A percentile compares a stretch with the other conserved stretches of the same genome.
Evolutionary conservation across 2,888 invertebrate genomes (phyloP).

Genomic region (Phengaris alcon): DNA sequence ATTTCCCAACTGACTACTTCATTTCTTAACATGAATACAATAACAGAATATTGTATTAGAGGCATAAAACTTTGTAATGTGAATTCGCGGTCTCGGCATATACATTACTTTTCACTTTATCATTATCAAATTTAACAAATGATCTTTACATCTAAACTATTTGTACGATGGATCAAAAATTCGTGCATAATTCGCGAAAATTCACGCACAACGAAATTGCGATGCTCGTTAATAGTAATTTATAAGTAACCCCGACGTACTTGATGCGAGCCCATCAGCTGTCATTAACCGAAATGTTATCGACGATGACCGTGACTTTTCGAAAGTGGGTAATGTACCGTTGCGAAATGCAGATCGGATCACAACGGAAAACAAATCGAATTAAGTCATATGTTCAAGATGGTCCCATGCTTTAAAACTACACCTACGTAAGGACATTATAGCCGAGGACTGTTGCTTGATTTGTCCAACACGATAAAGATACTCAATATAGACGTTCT

Average conservation of each 20-base stretch:
- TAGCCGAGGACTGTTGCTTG: constrained; percentile 50
- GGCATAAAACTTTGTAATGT: neutral
- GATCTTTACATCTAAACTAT: neutral
- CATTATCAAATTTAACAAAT: neutral
- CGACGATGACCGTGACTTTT: constrained; percentile 43
- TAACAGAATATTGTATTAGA: neutral
- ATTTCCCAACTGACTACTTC: constrained; percentile 21
- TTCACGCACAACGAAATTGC: constrained; percentile 33
- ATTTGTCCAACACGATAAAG: constrained; percentile 29
- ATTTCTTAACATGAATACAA: neutral
- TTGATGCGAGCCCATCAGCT: constrained; percentile 42
- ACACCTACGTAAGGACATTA: constrained; percentile 73
- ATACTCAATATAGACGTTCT: constrained; percentile 30
- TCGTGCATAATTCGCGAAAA: constrained; percentile 29
- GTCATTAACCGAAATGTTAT: constrained; percentile 45
- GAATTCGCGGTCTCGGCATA: neutral
- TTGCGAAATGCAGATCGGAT: constrained; percentile 56
- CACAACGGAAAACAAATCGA: constrained; percentile 61
- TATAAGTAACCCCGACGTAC: constrained; percentile 39
- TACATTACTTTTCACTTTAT: neutral
- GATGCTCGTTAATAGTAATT: constrained; percentile 36
- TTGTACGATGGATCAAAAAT: neutral
- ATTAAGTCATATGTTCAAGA: constrained; percentile 75
- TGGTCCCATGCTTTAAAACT: constrained; percentile 60
- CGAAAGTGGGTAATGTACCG: constrained; percentile 56